These are phyloP conservation scores for Astreopora myriophthalma DNA, from an alignment of 64 coral and sea anemone species.

Conservation along the genomic window DNA sequence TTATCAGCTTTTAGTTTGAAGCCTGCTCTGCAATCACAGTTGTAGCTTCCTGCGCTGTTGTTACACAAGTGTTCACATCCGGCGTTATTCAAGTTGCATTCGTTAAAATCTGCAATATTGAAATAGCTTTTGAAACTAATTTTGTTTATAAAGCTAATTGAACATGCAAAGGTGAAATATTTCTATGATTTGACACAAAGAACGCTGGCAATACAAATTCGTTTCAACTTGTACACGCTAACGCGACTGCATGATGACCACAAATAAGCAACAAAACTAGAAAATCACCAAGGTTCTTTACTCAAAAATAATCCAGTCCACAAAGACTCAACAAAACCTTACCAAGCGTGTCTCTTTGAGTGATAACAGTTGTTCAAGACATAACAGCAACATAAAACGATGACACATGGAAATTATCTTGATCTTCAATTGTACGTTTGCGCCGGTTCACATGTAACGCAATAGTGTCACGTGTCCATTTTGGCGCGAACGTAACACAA, in stretches of 20 bases:
- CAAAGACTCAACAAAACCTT: too few species aligned
- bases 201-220: too few species aligned
- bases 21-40: slow-evolving; percentile 84
- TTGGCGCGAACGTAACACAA: neutral
- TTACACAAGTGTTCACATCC: slow-evolving; percentile 95
- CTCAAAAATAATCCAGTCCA: too few species aligned
- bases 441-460: neutral
- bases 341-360: neutral
- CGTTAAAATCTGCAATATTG: slow-evolving; percentile 84
- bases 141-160: neutral
- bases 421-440: too few species aligned
- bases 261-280: neutral
- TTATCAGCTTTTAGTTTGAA: slow-evolving; percentile 74
- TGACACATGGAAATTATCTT: too few species aligned
- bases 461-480: neutral
- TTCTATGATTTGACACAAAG: too few species aligned
- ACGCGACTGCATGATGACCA: too few species aligned
- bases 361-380: neutral
- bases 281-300: too few species aligned
- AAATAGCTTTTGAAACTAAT: neutral
- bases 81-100: slow-evolving; percentile 82
- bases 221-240: too few species aligned
- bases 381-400: neutral
- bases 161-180: neutral
- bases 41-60: slow-evolving; percentile 86